Conservation (phyloP, 2,113 vertebrate genomes). For the Laterallus jamaicensis region DNA sequence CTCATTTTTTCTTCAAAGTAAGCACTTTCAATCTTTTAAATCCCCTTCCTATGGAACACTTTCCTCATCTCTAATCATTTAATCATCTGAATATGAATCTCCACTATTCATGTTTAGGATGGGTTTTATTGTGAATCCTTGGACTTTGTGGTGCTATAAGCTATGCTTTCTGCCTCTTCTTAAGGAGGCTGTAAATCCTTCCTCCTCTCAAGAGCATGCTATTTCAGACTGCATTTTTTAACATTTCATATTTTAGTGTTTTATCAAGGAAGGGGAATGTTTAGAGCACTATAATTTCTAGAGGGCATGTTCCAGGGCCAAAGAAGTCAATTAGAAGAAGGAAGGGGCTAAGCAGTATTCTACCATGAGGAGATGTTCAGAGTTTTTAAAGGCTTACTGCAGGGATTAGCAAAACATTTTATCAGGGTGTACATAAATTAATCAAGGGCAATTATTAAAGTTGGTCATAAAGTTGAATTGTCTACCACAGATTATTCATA, state of each 20-base stretch:
- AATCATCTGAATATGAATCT: slow-evolving; percentile 18
- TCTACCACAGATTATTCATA: not conserved
- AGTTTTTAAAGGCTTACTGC: not conserved
- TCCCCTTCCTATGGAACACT: not conserved
- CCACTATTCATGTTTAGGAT: not conserved
- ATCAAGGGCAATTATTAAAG: not conserved
- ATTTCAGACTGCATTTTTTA: not conserved
- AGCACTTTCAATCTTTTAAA: not conserved
- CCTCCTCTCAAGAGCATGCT: not conserved
- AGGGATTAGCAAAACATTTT: not conserved
- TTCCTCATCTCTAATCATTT: not conserved
- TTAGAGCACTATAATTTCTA: not conserved
- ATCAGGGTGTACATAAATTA: not conserved
- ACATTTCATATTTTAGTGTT: not conserved
- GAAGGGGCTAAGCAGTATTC: not conserved
- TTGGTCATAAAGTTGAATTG: not conserved
- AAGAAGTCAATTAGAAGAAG: not conserved
- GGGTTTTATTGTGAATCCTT: slow-evolving; percentile 14
- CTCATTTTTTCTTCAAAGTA: not conserved
- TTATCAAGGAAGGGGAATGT: not conserved
- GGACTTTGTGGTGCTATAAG: not conserved
- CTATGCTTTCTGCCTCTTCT: not conserved
- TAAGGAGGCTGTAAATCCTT: not conserved
- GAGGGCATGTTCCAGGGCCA: not conserved
- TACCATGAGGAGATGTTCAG: not conserved